Conservation (phyloP, 2,888 invertebrate species). For the Torymus tubicola region DNA sequence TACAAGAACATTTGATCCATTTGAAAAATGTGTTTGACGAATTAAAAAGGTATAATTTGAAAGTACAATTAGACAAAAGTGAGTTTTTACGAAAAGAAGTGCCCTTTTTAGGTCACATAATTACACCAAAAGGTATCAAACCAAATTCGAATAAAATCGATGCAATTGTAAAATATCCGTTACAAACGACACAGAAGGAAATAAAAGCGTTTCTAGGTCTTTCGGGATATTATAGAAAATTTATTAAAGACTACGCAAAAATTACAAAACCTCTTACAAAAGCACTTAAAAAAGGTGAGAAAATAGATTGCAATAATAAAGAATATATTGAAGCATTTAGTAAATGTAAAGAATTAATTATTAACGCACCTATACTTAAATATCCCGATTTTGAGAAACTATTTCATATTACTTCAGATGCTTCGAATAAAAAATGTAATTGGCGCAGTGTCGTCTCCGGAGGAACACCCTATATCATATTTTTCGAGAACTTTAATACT, state of each 20-base stretch:
- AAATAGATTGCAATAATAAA: not conserved
- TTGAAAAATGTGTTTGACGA: not conserved
- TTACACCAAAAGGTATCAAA: not conserved
- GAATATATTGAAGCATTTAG: not conserved
- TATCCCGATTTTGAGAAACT: not conserved
- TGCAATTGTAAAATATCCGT: no score
- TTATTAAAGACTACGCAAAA: no score
- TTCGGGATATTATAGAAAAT: no score
- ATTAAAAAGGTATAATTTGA: not conserved
- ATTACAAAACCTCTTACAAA: not conserved
- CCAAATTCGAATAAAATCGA: no score
- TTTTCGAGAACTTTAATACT: no score
- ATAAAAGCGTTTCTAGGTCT: no score
- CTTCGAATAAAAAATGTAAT: not conserved
- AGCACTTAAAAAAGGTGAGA: not conserved
- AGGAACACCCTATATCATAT: no score
- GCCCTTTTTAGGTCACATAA: not conserved
- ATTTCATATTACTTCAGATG: not conserved
- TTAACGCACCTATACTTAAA: not conserved
- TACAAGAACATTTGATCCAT: slow-evolving; percentile 3
- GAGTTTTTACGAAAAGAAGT: slow-evolving; percentile 7
- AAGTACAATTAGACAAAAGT: not conserved
- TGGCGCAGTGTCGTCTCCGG: not conserved
- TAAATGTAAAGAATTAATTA: slow-evolving; percentile 4
- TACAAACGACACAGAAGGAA: no score